Evolutionary conservation across 2,797 vertebrate genomes (phyloP).

Genomic region (Danio choprae): DNA sequence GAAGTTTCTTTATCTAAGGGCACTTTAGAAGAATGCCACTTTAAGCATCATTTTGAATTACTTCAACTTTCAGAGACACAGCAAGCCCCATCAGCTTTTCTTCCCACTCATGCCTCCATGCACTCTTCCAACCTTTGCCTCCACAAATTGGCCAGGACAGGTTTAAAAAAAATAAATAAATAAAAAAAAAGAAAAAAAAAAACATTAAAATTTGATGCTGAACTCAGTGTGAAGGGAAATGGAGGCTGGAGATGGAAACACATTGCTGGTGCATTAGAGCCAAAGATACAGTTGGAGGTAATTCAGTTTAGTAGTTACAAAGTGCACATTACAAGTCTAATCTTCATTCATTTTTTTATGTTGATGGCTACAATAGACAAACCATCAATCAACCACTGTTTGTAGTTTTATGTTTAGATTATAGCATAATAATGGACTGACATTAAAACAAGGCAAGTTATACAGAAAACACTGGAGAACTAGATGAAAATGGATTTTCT

Average conservation of each 20-base stretch:
- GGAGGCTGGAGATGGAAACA: slow-evolving; percentile 19
- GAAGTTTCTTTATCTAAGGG: not conserved
- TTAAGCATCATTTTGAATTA: slow-evolving; percentile 50
- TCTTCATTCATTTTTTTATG: not conserved
- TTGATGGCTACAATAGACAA: not conserved
- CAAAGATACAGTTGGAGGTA: slow-evolving; percentile 35
- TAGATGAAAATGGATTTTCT: not conserved
- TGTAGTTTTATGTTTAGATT: not conserved
- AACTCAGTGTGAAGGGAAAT: not conserved
- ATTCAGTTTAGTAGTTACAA: slow-evolving; percentile 43
- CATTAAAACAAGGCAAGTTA: not conserved
- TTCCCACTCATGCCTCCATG: slow-evolving; percentile 13
- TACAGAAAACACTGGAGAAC: not conserved
- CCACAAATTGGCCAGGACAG: slow-evolving; percentile 46
- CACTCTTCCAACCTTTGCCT: not conserved
- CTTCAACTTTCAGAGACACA: slow-evolving; percentile 29
- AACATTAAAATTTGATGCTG: slow-evolving; percentile 53
- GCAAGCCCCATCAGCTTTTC: slow-evolving; percentile 36
- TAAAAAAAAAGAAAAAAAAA: too few relatives aligned
- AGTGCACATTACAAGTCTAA: not conserved
- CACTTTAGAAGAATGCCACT: slow-evolving; percentile 30
- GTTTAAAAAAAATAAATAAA: slow-evolving; percentile 48
- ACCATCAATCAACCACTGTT: not conserved
- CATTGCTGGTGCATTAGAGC: slow-evolving; percentile 26
- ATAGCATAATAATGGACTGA: not conserved